Conservation (phyloP, 2,888 invertebrate genomes). For the Synanthedon tipuliformis region DNA sequence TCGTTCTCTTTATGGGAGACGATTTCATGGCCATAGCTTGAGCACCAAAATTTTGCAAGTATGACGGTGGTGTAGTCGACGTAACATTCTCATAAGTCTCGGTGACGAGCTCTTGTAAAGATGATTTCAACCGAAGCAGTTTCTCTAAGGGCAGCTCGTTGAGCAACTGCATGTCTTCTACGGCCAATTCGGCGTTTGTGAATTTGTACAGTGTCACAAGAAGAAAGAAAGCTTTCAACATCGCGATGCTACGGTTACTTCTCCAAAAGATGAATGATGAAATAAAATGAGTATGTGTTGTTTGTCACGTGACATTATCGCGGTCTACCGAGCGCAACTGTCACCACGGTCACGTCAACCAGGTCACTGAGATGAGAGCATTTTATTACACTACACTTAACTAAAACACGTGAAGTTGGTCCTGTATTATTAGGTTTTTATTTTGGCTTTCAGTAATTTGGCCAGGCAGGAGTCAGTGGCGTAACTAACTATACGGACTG, state of each 20-base stretch:
- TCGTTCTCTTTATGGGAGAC: slow-evolving; percentile 44
- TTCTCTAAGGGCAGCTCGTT: slow-evolving; percentile 78
- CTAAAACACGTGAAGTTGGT: neutral
- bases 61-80: slow-evolving; percentile 22
- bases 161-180: slow-evolving; percentile 63
- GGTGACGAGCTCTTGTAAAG: slow-evolving; percentile 36
- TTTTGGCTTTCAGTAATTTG: no score
- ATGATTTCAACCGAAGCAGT: slow-evolving; percentile 72
- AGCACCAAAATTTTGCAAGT: slow-evolving; percentile 43
- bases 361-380: slow-evolving; percentile 21
- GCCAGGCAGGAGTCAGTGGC: no score
- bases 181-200: slow-evolving; percentile 23
- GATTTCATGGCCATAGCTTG: slow-evolving; percentile 52
- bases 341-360: slow-evolving; percentile 27
- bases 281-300: no score
- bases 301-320: slow-evolving; percentile 20
- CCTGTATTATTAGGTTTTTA: no score
- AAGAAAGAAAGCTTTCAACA: slow-evolving; percentile 17
- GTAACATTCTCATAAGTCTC: slow-evolving; percentile 34
- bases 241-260: slow-evolving; percentile 30
- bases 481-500: no score
- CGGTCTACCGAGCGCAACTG: slow-evolving; percentile 46
- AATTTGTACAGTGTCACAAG: slow-evolving; percentile 11
- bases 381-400: slow-evolving; percentile 2
- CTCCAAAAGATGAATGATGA: slow-evolving; percentile 3